phyloP scores from a whole-genome alignment of 2,888 invertebrate genomes.

The Alviniconcha strummeri region DNA sequence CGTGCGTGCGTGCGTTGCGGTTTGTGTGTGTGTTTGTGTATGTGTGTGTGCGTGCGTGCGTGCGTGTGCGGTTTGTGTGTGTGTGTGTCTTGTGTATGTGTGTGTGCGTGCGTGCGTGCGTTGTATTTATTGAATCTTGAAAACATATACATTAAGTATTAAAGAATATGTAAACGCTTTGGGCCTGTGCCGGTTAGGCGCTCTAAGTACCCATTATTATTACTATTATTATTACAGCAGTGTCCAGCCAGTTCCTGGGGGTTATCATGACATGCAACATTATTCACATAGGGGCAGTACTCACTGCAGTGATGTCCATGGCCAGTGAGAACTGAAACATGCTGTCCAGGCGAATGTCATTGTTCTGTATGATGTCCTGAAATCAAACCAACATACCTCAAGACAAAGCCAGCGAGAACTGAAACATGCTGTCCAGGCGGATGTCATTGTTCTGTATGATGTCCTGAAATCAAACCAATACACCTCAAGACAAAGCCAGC shows the following conservation, averaged over 20 bases:
- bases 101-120: not conserved
- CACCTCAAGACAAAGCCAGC: conserved; percentile 43
- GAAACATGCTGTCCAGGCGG: conserved; percentile 66
- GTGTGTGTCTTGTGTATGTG: not conserved
- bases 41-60: not conserved
- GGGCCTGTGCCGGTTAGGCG: too few relatives aligned
- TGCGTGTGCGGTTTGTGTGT: not conserved
- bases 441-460: conserved; percentile 54
- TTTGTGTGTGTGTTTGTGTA: not conserved
- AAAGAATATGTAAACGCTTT: too few relatives aligned
- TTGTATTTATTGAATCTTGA: too few relatives aligned
- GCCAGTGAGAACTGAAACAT: conserved; percentile 67
- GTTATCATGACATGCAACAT: too few relatives aligned
- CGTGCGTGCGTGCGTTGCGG: not conserved
- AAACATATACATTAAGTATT: too few relatives aligned
- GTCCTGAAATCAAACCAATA: conserved; percentile 8
- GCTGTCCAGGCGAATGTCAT: conserved; percentile 62
- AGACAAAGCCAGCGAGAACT: conserved; percentile 58
- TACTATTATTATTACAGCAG: too few relatives aligned
- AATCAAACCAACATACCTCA: too few relatives aligned
- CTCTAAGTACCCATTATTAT: too few relatives aligned
- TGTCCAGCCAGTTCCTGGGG: too few relatives aligned
- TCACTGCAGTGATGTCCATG: conserved; percentile 63
- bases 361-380: conserved; percentile 47
- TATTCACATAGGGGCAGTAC: not conserved